phyloP scores from a whole-genome alignment of 1,140 invertebrate genomes.

The Trachelipus rathkii region DNA sequence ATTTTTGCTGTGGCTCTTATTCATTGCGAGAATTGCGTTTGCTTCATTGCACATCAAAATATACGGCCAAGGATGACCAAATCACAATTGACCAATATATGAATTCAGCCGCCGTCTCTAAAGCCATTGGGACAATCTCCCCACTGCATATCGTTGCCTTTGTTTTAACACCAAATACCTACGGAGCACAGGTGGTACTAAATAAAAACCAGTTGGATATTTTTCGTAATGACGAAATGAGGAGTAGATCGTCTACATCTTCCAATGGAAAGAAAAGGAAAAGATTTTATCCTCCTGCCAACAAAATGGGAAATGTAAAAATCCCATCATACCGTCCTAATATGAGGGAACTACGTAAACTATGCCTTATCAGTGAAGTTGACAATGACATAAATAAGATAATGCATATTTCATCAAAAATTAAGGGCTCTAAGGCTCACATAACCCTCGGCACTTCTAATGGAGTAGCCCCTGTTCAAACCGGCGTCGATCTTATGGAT shows the following conservation, averaged over 20 bases:
- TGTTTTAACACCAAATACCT: neutral
- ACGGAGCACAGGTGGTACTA: neutral
- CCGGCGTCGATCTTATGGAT: constrained; percentile 17
- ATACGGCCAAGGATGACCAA: neutral
- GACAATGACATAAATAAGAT: too few species aligned
- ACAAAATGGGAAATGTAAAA: too few species aligned
- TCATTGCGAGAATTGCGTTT: neutral
- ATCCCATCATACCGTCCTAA: too few species aligned
- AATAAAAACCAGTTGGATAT: neutral
- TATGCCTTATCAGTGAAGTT: too few species aligned
- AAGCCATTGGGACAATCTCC: neutral
- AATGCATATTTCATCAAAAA: neutral
- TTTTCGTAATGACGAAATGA: neutral
- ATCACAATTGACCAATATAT: neutral
- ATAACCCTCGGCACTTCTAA: neutral
- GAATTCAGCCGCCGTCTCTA: neutral
- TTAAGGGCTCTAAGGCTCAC: constrained; percentile 10
- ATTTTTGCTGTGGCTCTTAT: neutral
- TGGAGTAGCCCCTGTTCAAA: neutral
- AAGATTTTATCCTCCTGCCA: too few species aligned
- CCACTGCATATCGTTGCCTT: neutral
- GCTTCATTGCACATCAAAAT: neutral
- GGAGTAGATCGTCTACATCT: neutral
- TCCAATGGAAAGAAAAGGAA: too few species aligned
- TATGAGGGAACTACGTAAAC: too few species aligned